These are phyloP conservation scores for Larimichthys polyactis DNA, from an alignment of 2,113 vertebrate genomes.

Conservation along the genomic window DNA sequence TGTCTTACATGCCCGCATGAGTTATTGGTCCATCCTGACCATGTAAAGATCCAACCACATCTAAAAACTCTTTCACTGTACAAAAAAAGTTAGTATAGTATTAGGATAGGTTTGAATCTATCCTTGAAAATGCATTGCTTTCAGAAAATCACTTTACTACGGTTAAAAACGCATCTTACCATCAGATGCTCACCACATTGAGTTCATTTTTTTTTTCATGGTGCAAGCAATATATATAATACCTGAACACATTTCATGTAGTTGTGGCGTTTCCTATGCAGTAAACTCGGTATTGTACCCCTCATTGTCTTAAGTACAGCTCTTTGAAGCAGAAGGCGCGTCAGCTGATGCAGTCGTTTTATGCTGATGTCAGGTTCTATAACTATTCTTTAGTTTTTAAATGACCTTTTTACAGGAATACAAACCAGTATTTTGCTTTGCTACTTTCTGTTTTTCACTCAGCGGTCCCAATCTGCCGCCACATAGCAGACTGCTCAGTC, in stretches of 20 bases:
- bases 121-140: neutral
- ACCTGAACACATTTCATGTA: conserved; percentile 59
- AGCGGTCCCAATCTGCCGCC: neutral
- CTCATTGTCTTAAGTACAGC: conserved; percentile 60
- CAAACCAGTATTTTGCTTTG: conserved; percentile 49
- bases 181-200: conserved; percentile 13
- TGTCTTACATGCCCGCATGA: neutral
- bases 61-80: neutral
- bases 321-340: conserved; percentile 45
- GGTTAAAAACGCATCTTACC: neutral
- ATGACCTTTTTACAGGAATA: conserved; percentile 27
- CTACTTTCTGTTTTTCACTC: neutral
- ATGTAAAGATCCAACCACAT: neutral
- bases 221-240: conserved; percentile 79
- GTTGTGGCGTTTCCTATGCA: conserved; percentile 82
- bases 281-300: conserved; percentile 73
- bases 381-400: conserved; percentile 41
- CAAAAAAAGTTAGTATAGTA: neutral
- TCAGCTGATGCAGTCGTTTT: conserved; percentile 59
- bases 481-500: conserved; percentile 1
- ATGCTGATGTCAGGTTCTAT: conserved; percentile 37
- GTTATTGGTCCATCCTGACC: neutral
- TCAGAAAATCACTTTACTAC: neutral
- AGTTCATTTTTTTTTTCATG: conserved; percentile 21
- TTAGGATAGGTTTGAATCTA: neutral